Evolutionary conservation across 1,140 invertebrate genomes (phyloP).

Genomic region (Euwallacea similis): DNA sequence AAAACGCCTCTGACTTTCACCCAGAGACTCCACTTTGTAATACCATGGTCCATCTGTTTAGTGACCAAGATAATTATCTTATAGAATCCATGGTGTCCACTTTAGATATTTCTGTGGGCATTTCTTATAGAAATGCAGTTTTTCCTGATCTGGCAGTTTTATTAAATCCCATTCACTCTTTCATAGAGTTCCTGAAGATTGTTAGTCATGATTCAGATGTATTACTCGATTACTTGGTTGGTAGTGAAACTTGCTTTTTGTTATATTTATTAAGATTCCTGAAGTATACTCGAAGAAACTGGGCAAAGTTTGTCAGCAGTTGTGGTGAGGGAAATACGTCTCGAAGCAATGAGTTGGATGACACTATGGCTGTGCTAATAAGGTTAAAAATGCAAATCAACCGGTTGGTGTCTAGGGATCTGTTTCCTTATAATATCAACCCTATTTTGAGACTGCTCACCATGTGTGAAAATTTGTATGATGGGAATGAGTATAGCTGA

Average conservation of each 20-base stretch:
- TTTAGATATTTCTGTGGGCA: constrained; percentile 80
- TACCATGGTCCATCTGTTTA: constrained; percentile 84
- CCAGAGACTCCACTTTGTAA: constrained; percentile 84
- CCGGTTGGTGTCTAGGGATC: constrained; percentile 75
- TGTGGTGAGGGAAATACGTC: constrained; percentile 59
- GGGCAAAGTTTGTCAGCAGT: constrained; percentile 81
- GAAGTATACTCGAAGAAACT: constrained; percentile 82
- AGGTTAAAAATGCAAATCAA: constrained; percentile 78
- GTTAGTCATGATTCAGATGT: constrained; percentile 82
- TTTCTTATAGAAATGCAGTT: constrained; percentile 77
- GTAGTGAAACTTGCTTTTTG: constrained; percentile 89
- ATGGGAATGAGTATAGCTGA: constrained; percentile 74
- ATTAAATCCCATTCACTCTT: constrained; percentile 80
- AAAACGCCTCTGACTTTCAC: constrained; percentile 79
- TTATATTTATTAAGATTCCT: constrained; percentile 83
- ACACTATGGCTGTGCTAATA: constrained; percentile 82
- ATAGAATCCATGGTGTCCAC: constrained; percentile 93
- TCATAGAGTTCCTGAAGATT: constrained; percentile 80
- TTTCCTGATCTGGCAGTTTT: constrained; percentile 76
- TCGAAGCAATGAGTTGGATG: constrained; percentile 66
- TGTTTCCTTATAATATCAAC: constrained; percentile 89
- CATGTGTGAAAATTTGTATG: constrained; percentile 83
- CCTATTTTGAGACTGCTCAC: constrained; percentile 81
- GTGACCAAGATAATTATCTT: constrained; percentile 87
- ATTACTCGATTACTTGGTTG: constrained; percentile 82